Base-by-base conservation (phyloP, 2,888 invertebrate genomes). In the Troides aeacus region DNA sequence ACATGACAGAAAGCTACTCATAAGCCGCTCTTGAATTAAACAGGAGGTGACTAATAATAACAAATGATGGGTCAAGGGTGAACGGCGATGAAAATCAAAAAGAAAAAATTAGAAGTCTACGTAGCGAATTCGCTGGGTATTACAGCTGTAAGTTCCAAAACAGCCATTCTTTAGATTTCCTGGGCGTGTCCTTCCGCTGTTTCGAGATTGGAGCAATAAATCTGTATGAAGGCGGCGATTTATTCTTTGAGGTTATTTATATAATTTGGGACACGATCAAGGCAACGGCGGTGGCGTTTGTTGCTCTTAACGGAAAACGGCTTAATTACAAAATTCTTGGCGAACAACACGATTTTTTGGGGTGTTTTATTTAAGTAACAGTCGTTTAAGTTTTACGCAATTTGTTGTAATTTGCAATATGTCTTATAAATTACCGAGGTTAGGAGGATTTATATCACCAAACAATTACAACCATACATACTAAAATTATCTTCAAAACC, bases 1-100 rank as follows among this genome's bases (percentile, higher is more conserved):
- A 8, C 36, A 56, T 66, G n/a, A 23, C 46, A 24, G 23, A 39
- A 17, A 42, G 1, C 61, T 8, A 6, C 36, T 18, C 23, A 24
- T 50, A 53, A 39, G 66, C 12, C 21, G 23, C 57, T 66, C 12
- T 24, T 36, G 18, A 24, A 24, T 21, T 17, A 42, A 57, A n/a
- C 65, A 58, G 72, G 72, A 71, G 81, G 81, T 77, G 81, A 83
- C 81, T 87, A 86, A 88, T 87, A 85, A 84, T 84, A 83, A 84
- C 82, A 85, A 87, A 88, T 84, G 84, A 85, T 85, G 84, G 89
- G 89, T 90, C 89, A 89, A 89, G 89, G 89, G 84, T 90, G 87
- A 85, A 84, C 77, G 78, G 73, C 76, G 75, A 75, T 74, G 77
- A 73, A 81, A 84, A 83, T 85, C 84, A 81, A 83, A 82, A 81